These are phyloP conservation scores for Ophthalmolycus amberensis DNA, from an alignment of 2,113 vertebrate species.

Conservation along the genomic window DNA sequence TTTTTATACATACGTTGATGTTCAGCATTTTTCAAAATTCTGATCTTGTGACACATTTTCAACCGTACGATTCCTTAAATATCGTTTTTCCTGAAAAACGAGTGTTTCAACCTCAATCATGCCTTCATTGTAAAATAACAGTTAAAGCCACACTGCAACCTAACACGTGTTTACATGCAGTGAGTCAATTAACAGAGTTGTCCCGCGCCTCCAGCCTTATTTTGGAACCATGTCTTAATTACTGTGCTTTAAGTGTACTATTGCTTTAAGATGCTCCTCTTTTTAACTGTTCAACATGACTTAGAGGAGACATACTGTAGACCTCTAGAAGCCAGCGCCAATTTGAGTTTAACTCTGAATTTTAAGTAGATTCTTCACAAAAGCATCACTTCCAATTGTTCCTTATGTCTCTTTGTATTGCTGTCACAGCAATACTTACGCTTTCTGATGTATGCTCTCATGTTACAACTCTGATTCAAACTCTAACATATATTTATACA, in stretches of 20 bases:
- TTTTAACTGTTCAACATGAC: background rate
- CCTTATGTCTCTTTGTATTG: background rate
- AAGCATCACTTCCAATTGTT: background rate
- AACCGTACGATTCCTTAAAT: background rate
- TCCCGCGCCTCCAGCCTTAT: background rate
- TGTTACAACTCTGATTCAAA: background rate
- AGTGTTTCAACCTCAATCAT: background rate
- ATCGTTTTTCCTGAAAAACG: background rate
- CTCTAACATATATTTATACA: background rate
- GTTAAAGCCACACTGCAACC: constrained; percentile 5
- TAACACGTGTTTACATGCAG: background rate
- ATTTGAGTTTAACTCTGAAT: background rate
- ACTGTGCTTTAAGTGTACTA: background rate
- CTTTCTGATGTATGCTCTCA: background rate
- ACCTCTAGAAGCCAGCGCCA: background rate
- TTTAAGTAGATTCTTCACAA: background rate
- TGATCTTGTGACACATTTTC: background rate
- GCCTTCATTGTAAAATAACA: background rate
- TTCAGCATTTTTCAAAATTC: background rate
- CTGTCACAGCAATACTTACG: background rate
- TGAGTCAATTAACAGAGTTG: background rate
- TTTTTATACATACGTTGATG: background rate
- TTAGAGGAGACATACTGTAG: background rate
- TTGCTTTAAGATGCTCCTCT: background rate
- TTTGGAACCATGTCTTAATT: background rate